These are phyloP conservation scores for Neria commutata DNA, from an alignment of 2,888 invertebrate genomes.

Conservation along the genomic window DNA sequence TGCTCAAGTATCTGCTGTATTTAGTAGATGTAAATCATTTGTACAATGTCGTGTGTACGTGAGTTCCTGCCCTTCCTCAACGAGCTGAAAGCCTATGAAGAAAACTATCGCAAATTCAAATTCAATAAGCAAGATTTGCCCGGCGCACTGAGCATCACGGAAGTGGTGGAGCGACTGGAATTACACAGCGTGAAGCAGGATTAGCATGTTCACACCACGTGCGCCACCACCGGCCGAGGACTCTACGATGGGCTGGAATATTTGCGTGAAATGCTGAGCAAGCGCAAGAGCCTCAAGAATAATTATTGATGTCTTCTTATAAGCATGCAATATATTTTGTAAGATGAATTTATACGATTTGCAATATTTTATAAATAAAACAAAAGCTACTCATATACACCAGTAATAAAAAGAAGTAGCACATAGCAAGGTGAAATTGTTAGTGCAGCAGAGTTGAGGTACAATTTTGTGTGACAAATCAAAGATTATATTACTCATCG, in stretches of 20 bases:
- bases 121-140: conserved; percentile 65
- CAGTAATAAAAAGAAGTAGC: too few relatives aligned
- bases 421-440: too few relatives aligned
- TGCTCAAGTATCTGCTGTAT: conserved; percentile 73
- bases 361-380: too few relatives aligned
- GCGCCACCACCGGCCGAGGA: conserved; percentile 36
- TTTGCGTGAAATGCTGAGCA: conserved; percentile 35
- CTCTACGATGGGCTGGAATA: conserved; percentile 37
- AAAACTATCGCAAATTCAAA: conserved; percentile 67
- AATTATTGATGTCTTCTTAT: too few relatives aligned
- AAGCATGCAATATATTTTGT: too few relatives aligned
- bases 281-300: conserved; percentile 20
- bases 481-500: too few relatives aligned
- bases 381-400: too few relatives aligned
- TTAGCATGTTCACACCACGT: conserved; percentile 38
- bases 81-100: conserved; percentile 71
- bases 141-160: conserved; percentile 35
- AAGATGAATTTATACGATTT: too few relatives aligned
- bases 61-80: conserved; percentile 88
- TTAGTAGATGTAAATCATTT: conserved; percentile 79
- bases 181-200: conserved; percentile 34
- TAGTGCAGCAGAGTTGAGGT: too few relatives aligned
- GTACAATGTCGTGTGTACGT: conserved; percentile 85
- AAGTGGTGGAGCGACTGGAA: conserved; percentile 34
- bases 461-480: too few relatives aligned